Evolutionary conservation across 2,113 vertebrate genomes (phyloP).

Genomic region (Microcebus lehilahytsara): DNA sequence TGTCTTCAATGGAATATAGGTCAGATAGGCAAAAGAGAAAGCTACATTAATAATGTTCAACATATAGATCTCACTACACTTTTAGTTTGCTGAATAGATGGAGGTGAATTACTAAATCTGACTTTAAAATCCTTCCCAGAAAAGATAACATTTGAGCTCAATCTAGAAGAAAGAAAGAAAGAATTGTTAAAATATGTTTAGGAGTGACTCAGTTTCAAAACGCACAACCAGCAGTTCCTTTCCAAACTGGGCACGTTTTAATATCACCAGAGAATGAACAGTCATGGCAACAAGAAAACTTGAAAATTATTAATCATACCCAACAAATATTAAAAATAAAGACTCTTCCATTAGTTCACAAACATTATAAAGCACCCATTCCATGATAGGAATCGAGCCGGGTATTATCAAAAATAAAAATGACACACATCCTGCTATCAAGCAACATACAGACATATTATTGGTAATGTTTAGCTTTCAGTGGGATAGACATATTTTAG

Average conservation of each 20-base stretch:
- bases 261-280: background rate
- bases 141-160: background rate
- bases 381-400: background rate
- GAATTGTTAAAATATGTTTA: constrained; percentile 34
- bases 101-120: background rate
- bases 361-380: background rate
- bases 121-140: background rate
- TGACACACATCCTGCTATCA: background rate
- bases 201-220: background rate
- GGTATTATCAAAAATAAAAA: background rate
- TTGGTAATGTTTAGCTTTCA: background rate
- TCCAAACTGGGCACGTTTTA: background rate
- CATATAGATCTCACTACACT: background rate
- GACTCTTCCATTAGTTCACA: background rate
- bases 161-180: background rate
- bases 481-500: background rate
- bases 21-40: constrained; percentile 40
- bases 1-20: background rate
- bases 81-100: background rate
- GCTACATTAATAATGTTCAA: background rate
- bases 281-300: background rate
- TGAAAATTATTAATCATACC: background rate
- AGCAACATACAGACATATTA: background rate
- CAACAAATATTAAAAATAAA: background rate
- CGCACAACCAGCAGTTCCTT: background rate